Percentiles rank a stretch among this genome's conserved stretches.
Conservation (phyloP, 2,797 vertebrate species). For the Sebastes minor region DNA sequence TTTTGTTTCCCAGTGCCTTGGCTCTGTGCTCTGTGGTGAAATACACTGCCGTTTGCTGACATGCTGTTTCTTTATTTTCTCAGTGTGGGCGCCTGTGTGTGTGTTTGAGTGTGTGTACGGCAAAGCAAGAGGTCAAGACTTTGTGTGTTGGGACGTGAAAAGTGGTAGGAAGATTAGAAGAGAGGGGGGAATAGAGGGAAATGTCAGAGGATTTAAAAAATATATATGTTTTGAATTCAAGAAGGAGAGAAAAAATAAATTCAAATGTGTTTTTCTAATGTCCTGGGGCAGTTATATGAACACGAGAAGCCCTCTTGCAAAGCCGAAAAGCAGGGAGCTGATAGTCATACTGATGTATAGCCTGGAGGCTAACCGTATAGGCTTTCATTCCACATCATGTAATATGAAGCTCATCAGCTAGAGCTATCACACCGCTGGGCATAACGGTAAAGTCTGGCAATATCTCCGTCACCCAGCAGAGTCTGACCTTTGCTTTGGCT, state of each 20-base stretch:
- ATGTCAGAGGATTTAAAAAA: background rate
- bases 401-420: constrained; percentile 54
- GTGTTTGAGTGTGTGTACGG: constrained; percentile 36
- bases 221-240: background rate
- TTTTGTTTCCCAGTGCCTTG: constrained; percentile 58
- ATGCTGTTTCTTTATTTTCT: constrained; percentile 63
- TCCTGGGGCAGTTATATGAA: constrained; percentile 33
- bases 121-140: constrained; percentile 44
- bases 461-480: constrained; percentile 63
- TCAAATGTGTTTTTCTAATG: constrained; percentile 34
- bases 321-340: constrained; percentile 5
- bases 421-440: constrained; percentile 46
- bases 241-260: constrained; percentile 11
- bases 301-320: constrained; percentile 16
- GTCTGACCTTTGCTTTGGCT: constrained; percentile 72
- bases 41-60: constrained; percentile 73
- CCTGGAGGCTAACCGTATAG: constrained; percentile 9
- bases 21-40: constrained; percentile 71
- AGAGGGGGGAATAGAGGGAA: too few relatives aligned
- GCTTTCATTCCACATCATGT: constrained; percentile 42
- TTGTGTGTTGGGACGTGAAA: constrained; percentile 23
- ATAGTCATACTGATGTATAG: constrained; percentile 39
- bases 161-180: constrained; percentile 22
- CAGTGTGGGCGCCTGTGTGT: constrained; percentile 31
- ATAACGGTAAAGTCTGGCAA: constrained; percentile 36